Conservation (phyloP, 2,888 invertebrate species). For the Brachyptera putata region DNA sequence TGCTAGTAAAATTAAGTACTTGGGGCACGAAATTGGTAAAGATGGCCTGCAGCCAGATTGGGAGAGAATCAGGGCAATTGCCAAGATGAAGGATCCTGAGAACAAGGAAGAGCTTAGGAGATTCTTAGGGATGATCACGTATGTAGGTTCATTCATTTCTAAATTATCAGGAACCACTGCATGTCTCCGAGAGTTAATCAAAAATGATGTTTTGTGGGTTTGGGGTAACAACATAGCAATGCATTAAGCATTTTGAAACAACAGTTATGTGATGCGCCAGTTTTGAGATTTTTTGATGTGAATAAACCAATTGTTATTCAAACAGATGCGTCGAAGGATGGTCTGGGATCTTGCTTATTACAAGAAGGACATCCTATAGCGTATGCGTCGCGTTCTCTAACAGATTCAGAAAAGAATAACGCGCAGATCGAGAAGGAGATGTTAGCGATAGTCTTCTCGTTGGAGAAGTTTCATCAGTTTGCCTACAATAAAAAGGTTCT, state of each 20-base stretch:
- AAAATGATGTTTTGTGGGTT: slow-evolving; percentile 5
- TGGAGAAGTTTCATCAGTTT: slow-evolving; percentile 13
- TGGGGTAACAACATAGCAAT: slow-evolving; percentile 16
- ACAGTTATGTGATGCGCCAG: slow-evolving; percentile 24
- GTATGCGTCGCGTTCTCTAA: slow-evolving; percentile 1
- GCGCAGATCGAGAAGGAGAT: slow-evolving; percentile 12
- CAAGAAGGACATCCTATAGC: slow-evolving; percentile 1
- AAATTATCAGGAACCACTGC: slow-evolving; percentile 18
- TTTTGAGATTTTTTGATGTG: neutral
- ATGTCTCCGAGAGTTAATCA: slow-evolving; percentile 22
- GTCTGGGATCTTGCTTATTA: neutral
- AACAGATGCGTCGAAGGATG: slow-evolving; percentile 2
- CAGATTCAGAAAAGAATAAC: neutral
- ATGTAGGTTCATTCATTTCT: slow-evolving; percentile 17
- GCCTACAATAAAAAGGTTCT: neutral
- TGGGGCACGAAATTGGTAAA: slow-evolving; percentile 6
- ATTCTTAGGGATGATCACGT: slow-evolving; percentile 21
- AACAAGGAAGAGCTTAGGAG: slow-evolving; percentile 11
- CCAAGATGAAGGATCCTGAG: neutral
- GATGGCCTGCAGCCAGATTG: neutral
- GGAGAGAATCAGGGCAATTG: neutral
- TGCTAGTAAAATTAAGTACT: neutral
- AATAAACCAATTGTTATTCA: neutral
- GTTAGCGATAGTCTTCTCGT: neutral
- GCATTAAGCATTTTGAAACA: slow-evolving; percentile 25